These are phyloP conservation scores for Luehdorfia chinensis DNA, from an alignment of 1,140 invertebrate genomes.

Conservation along the genomic window DNA sequence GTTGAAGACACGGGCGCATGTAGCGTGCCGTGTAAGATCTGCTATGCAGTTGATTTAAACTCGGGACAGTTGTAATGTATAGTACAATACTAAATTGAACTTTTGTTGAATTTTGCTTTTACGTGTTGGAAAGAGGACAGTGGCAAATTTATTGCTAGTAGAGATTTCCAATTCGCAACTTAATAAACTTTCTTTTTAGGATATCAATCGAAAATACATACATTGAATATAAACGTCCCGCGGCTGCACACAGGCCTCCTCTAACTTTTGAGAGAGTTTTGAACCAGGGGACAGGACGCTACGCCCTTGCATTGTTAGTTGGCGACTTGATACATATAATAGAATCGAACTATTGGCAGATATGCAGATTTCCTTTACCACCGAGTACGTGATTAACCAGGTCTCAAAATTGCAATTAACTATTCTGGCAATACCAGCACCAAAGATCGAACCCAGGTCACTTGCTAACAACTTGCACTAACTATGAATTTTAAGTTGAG, in stretches of 20 bases:
- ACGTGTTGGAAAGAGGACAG: not conserved
- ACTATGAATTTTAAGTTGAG: not conserved
- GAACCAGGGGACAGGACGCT: too few species aligned
- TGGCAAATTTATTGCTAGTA: not conserved
- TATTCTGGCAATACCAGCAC: too few species aligned
- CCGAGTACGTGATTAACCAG: too few species aligned
- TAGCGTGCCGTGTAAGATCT: slow-evolving; percentile 18
- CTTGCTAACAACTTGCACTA: too few species aligned
- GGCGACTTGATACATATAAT: too few species aligned
- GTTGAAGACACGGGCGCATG: slow-evolving; percentile 16
- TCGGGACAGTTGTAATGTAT: slow-evolving; percentile 6
- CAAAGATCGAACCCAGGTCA: too few species aligned
- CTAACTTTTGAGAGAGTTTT: too few species aligned
- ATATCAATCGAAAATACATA: not conserved
- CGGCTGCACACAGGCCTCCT: too few species aligned
- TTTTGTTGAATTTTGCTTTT: not conserved
- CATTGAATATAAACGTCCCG: not conserved
- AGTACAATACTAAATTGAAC: slow-evolving; percentile 2
- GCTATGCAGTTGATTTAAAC: slow-evolving; percentile 6
- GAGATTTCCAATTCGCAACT: not conserved
- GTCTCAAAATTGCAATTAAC: too few species aligned
- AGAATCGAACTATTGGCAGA: too few species aligned
- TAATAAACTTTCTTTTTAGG: not conserved
- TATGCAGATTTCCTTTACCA: too few species aligned
- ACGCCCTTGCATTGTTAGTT: too few species aligned